phyloP scores from a whole-genome alignment of 1,140 invertebrate genomes.

The Subanguina moxae region DNA sequence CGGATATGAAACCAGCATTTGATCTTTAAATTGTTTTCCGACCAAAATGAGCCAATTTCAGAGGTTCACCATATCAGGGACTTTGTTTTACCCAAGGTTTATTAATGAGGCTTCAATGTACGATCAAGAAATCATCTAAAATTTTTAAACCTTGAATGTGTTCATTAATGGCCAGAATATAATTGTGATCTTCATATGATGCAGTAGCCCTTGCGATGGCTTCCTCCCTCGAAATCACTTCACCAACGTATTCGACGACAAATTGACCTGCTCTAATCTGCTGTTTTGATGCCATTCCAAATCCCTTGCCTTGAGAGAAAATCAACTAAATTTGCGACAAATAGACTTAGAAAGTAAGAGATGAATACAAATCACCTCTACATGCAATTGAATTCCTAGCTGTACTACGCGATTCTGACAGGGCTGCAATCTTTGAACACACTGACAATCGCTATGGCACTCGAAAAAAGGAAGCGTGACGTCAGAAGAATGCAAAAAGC shows the following conservation, averaged over 20 bases:
- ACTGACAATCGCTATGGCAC: slow-evolving; percentile 24
- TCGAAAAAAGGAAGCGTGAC: slow-evolving; percentile 5
- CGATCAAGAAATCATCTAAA: background rate
- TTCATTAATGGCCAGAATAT: slow-evolving; percentile 31
- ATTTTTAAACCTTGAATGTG: slow-evolving; percentile 20
- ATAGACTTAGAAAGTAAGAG: background rate
- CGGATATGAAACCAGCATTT: too few relatives aligned
- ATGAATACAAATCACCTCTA: slow-evolving; percentile 14
- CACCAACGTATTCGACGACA: slow-evolving; percentile 42
- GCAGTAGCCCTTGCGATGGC: slow-evolving; percentile 32
- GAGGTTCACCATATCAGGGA: too few relatives aligned
- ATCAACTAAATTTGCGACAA: slow-evolving; percentile 7
- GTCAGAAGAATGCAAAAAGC: slow-evolving; percentile 1
- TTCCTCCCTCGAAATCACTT: slow-evolving; percentile 29
- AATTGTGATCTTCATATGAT: slow-evolving; percentile 21
- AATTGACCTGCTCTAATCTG: slow-evolving; percentile 20
- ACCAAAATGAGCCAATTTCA: too few relatives aligned
- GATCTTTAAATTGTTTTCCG: too few relatives aligned
- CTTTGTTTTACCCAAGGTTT: too few relatives aligned
- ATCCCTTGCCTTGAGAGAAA: slow-evolving; percentile 24
- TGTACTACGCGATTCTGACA: slow-evolving; percentile 24
- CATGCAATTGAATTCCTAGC: slow-evolving; percentile 18
- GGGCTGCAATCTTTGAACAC: background rate
- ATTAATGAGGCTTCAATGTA: too few relatives aligned
- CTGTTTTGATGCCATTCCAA: slow-evolving; percentile 23